A percentile compares a stretch with the other conserved stretches of the same genome.
Conservation (phyloP, 2,113 vertebrate species). For the Apodemus speciosus region DNA sequence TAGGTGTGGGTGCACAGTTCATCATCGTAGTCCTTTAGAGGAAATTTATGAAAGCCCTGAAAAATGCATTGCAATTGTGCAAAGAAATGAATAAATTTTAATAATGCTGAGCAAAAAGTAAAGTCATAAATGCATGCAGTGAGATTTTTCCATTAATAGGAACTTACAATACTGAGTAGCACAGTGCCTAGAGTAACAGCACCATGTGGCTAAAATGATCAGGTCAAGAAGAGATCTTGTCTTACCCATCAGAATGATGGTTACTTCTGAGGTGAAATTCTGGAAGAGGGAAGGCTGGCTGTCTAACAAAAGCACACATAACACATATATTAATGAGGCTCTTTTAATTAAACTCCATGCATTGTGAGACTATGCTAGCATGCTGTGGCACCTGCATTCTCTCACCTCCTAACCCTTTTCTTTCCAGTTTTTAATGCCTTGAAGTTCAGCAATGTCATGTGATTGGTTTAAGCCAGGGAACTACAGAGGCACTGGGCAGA, state of each 20-base stretch:
- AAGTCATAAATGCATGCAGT: not conserved
- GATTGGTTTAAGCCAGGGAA: conserved; percentile 9
- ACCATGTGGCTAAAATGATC: not conserved
- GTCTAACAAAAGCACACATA: not conserved
- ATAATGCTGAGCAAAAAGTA: not conserved
- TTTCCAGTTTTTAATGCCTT: not conserved
- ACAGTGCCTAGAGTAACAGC: not conserved
- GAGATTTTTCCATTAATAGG: not conserved
- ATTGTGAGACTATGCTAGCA: not conserved
- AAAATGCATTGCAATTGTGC: not conserved
- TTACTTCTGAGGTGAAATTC: not conserved
- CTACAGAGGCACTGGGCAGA: not conserved
- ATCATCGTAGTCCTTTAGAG: not conserved
- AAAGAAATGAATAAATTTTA: conserved; percentile 5
- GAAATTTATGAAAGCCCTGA: conserved; percentile 42
- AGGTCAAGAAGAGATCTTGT: not conserved
- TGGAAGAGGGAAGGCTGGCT: not conserved
- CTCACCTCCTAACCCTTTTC: not conserved
- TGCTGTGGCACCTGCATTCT: not conserved
- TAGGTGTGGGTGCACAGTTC: not conserved
- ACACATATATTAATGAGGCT: not conserved
- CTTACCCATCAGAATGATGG: not conserved
- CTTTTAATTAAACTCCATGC: not conserved
- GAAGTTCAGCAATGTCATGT: not conserved
- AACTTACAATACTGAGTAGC: conserved; percentile 1